phyloP scores from a whole-genome alignment of 2,797 vertebrate species.

The Microctenopoma stevenorrisi region DNA sequence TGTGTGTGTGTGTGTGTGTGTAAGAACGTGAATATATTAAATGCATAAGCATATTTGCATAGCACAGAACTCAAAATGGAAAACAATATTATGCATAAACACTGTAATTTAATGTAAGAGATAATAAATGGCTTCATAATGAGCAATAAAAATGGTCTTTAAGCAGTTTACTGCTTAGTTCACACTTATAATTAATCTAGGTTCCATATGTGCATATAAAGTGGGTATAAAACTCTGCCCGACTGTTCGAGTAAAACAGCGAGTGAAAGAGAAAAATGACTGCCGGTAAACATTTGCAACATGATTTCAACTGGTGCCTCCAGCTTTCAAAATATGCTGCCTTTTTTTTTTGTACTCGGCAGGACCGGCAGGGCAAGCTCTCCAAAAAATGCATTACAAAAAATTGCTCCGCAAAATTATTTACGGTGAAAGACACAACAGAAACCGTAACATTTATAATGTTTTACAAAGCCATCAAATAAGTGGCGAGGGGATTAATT shows the following conservation, averaged over 20 bases:
- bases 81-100: slow-evolving; percentile 71
- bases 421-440: slow-evolving; percentile 74
- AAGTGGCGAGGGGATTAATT: slow-evolving; percentile 90
- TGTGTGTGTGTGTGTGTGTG: not conserved
- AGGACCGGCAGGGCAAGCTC: slow-evolving; percentile 31
- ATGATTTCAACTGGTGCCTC: slow-evolving; percentile 54
- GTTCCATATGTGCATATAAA: slow-evolving; percentile 79
- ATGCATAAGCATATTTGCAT: slow-evolving; percentile 62
- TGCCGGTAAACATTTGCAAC: slow-evolving; percentile 70
- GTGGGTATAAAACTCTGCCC: slow-evolving; percentile 68
- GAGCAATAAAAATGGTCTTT: slow-evolving; percentile 79
- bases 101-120: slow-evolving; percentile 74
- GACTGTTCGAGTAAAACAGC: slow-evolving; percentile 54
- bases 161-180: slow-evolving; percentile 80
- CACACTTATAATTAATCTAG: slow-evolving; percentile 81
- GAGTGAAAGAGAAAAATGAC: slow-evolving; percentile 59
- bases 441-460: slow-evolving; percentile 85
- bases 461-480: slow-evolving; percentile 90
- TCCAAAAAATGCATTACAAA: slow-evolving; percentile 57
- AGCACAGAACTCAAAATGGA: slow-evolving; percentile 59
- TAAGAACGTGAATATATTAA: slow-evolving; percentile 55
- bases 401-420: slow-evolving; percentile 73
- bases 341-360: slow-evolving; percentile 25
- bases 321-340: slow-evolving; percentile 40
- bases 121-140: slow-evolving; percentile 79